A percentile compares a stretch with the other conserved stretches of the same genome.
phyloP scores from a whole-genome alignment of 2,888 invertebrate genomes.

The Catocala fraxini region DNA sequence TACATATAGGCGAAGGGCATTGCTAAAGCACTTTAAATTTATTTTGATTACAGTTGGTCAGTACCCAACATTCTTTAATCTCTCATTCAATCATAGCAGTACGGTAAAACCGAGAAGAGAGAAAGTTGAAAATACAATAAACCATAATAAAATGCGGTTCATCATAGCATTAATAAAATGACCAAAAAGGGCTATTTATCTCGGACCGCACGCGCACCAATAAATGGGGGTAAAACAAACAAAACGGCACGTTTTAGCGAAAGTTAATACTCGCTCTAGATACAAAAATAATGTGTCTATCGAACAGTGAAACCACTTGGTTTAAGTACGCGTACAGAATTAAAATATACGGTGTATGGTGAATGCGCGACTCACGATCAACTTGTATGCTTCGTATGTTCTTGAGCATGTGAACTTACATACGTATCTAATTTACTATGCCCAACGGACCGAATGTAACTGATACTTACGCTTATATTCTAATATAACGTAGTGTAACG shows the following conservation, averaged over 20 bases:
- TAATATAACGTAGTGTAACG: constrained; percentile 5
- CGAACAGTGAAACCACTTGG: constrained; percentile 75
- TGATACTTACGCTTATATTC: constrained; percentile 11
- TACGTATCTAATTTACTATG: constrained; percentile 50
- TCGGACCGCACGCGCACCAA: constrained; percentile 23
- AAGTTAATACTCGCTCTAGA: constrained; percentile 72
- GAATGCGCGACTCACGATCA: constrained; percentile 34
- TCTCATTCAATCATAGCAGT: neutral
- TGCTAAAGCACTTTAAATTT: neutral
- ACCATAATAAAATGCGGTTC: constrained; percentile 24
- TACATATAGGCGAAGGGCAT: constrained; percentile 19
- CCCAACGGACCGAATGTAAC: constrained; percentile 16
- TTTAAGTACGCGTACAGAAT: constrained; percentile 65
- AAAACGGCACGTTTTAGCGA: constrained; percentile 60
- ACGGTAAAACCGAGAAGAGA: neutral
- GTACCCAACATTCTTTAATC: neutral
- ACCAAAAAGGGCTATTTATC: constrained; percentile 38
- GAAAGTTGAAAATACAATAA: constrained; percentile 47
- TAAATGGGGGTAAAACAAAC: constrained; percentile 46
- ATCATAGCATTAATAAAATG: constrained; percentile 32
- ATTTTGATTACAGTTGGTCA: no score
- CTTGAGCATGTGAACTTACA: constrained; percentile 52
- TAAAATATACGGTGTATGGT: constrained; percentile 52
- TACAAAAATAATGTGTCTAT: constrained; percentile 74
- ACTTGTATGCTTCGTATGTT: constrained; percentile 49